Evolutionary conservation across 2,113 vertebrate genomes (phyloP).

Genomic region (Guaruba guarouba): DNA sequence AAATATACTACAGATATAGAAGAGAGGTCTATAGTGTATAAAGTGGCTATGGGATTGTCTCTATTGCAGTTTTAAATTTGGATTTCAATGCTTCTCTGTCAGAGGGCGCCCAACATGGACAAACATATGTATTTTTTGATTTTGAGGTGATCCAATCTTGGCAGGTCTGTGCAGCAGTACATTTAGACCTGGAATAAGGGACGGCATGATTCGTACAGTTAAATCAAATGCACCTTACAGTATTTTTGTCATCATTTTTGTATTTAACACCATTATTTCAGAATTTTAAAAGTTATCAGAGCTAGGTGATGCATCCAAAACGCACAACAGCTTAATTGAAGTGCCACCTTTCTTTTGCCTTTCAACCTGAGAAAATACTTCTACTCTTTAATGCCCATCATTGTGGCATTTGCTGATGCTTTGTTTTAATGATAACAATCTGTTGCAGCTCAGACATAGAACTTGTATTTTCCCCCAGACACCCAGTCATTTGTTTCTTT

Average conservation of each 20-base stretch:
- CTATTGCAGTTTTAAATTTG: background rate
- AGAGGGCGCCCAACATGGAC: background rate
- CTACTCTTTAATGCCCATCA: background rate
- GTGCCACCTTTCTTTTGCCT: constrained; percentile 30
- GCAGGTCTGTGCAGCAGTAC: background rate
- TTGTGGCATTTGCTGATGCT: constrained; percentile 14
- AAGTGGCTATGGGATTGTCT: background rate
- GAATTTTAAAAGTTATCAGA: background rate
- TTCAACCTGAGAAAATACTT: background rate
- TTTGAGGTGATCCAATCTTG: background rate
- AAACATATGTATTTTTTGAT: background rate
- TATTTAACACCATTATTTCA: background rate
- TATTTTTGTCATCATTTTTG: background rate
- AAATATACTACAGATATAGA: background rate
- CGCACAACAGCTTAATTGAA: constrained; percentile 23
- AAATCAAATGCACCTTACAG: background rate
- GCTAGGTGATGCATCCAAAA: background rate
- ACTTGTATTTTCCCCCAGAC: constrained; percentile 59
- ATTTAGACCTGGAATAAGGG: background rate
- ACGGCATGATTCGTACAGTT: background rate
- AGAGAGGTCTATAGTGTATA: background rate
- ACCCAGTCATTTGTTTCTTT: constrained; percentile 57
- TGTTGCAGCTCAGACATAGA: constrained; percentile 47
- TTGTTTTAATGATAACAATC: constrained; percentile 61
- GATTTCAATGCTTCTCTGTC: background rate